A percentile compares a stretch with the other conserved stretches of the same genome.
Conservation (phyloP, 2,888 invertebrate species). For the Cataglyphis rosenhaueri region DNA sequence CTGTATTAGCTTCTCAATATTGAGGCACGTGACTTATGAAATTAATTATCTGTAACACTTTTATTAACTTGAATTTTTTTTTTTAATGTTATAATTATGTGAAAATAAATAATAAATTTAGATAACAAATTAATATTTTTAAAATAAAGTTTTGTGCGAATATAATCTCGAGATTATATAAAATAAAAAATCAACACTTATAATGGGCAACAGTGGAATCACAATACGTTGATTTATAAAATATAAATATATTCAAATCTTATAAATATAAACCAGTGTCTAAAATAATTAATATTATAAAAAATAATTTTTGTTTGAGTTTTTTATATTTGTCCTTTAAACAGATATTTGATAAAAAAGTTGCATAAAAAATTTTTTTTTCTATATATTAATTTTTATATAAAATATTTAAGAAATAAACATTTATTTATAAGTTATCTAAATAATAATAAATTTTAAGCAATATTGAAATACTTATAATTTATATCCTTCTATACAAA, state of each 20-base stretch:
- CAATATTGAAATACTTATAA: slow-evolving; percentile 4
- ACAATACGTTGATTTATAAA: neutral
- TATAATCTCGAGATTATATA: neutral
- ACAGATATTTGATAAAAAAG: neutral
- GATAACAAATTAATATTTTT: neutral
- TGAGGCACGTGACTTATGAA: neutral
- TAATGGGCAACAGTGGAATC: neutral
- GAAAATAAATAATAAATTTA: slow-evolving; percentile 3
- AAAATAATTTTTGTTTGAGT: neutral
- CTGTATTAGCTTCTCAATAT: neutral
- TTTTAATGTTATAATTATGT: neutral
- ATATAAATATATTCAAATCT: neutral
- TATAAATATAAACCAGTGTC: neutral
- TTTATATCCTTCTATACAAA: neutral
- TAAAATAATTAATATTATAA: slow-evolving; percentile 5
- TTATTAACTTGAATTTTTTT: neutral
- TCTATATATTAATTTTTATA: neutral
- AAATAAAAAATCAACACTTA: neutral
- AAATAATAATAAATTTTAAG: neutral
- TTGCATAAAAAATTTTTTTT: neutral
- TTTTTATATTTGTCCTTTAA: neutral
- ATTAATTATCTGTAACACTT: neutral
- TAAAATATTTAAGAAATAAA: neutral
- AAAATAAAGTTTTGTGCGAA: neutral
- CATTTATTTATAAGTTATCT: neutral